These are phyloP conservation scores for Scarus forsteni DNA, from an alignment of 2,797 vertebrate species.

Conservation along the genomic window DNA sequence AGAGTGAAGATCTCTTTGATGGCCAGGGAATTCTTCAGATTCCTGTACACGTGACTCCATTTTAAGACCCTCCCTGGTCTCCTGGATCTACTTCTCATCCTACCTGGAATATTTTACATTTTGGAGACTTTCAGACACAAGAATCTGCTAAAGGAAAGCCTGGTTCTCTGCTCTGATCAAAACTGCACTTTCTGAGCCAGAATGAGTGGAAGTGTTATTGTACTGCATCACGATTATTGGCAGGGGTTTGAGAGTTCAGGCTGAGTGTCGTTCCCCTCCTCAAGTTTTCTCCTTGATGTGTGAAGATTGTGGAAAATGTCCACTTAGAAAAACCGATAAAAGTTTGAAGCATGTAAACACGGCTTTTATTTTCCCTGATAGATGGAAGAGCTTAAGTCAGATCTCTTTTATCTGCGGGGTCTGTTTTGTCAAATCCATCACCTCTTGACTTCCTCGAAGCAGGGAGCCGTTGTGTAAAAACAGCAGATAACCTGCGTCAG, in stretches of 20 bases:
- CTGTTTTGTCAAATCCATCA: conserved; percentile 58
- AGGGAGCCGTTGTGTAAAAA: conserved; percentile 38
- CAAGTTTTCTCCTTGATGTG: conserved; percentile 20
- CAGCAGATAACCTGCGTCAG: conserved; percentile 66
- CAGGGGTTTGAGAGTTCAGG: conserved; percentile 20
- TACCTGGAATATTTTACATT: conserved; percentile 28
- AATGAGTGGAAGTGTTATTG: conserved; percentile 28
- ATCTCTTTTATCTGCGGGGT: conserved; percentile 45
- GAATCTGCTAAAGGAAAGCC: conserved; percentile 17
- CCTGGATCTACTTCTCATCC: conserved; percentile 25
- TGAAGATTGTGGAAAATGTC: conserved; percentile 50
- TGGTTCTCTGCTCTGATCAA: conserved; percentile 11
- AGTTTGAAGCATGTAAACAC: conserved; percentile 59
- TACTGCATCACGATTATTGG: conserved; percentile 30
- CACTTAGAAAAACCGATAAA: conserved; percentile 48
- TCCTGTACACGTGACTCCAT: conserved; percentile 46
- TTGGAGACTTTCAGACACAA: conserved; percentile 21
- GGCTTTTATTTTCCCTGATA: conserved; percentile 45
- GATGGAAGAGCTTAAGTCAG: conserved; percentile 39
- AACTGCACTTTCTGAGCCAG: conserved; percentile 11
- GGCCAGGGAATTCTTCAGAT: conserved; percentile 68
- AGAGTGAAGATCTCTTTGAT: conserved; percentile 58
- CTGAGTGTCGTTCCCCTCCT: conserved; percentile 7
- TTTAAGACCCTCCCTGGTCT: conserved; percentile 13
- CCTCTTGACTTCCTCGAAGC: conserved; percentile 37